A percentile compares a stretch with the other conserved stretches of the same genome.
Conservation (phyloP, 1,140 invertebrate genomes). For the Melitaea cinxia region DNA sequence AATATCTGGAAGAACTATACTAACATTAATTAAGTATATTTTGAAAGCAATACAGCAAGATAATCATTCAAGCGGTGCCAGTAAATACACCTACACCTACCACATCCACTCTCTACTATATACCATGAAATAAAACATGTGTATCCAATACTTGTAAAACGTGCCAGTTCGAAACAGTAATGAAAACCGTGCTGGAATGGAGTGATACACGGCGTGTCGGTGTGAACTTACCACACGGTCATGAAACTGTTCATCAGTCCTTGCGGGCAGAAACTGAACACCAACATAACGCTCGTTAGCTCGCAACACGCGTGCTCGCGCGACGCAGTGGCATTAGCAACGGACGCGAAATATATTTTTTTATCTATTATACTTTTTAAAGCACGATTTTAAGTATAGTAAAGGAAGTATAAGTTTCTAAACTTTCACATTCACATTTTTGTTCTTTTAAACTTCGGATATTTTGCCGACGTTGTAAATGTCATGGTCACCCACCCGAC, state of each 20-base stretch:
- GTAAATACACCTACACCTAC: neutral
- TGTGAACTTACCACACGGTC: constrained; percentile 91
- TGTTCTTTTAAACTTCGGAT: too few relatives aligned
- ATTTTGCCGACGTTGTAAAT: too few relatives aligned
- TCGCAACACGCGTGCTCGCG: constrained; percentile 37
- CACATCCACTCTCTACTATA: neutral
- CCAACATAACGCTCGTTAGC: constrained; percentile 71
- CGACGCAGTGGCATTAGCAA: constrained; percentile 57
- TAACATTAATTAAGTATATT: neutral
- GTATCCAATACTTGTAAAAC: neutral
- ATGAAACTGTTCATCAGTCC: constrained; percentile 94
- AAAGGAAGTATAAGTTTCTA: too few relatives aligned
- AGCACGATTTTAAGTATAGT: too few relatives aligned
- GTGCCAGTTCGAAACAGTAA: constrained; percentile 21
- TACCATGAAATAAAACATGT: neutral
- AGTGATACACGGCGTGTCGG: constrained; percentile 43
- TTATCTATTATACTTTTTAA: too few relatives aligned
- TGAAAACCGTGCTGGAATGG: constrained; percentile 43
- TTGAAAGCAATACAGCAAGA: constrained; percentile 9
- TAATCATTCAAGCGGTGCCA: constrained; percentile 10
- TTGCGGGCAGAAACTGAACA: constrained; percentile 90
- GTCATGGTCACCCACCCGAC: too few relatives aligned
- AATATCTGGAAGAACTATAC: neutral
- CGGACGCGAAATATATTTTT: constrained; percentile 1
- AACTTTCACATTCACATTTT: too few relatives aligned